A percentile compares a stretch with the other conserved stretches of the same genome.
Evolutionary conservation across 1,140 invertebrate genomes (phyloP).

Genomic region (Micrasema minimum): DNA sequence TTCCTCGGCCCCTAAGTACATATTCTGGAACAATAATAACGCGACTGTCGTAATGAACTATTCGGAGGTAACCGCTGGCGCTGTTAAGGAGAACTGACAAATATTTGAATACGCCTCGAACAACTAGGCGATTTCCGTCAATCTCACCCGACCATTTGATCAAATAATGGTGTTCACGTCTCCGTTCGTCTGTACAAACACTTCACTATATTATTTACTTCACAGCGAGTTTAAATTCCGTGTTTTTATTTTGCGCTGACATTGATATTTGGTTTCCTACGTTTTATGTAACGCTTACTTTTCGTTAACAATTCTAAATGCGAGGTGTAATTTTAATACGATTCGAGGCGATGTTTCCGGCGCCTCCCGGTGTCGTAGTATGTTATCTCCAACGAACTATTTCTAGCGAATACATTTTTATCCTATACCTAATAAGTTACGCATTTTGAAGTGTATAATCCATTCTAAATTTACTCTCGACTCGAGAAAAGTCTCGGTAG

Average conservation of each 20-base stretch:
- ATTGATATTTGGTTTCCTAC: neutral
- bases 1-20: neutral
- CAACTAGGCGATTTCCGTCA: conserved; percentile 6
- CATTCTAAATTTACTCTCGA: conserved; percentile 32
- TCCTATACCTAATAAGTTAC: conserved; percentile 42
- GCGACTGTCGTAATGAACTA: neutral
- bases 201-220: neutral
- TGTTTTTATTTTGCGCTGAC: neutral
- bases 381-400: conserved; percentile 26
- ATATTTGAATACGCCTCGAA: conserved; percentile 8
- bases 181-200: conserved; percentile 10
- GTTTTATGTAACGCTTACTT: neutral
- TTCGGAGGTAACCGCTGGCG: conserved; percentile 8
- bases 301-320: conserved; percentile 10
- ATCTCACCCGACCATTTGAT: conserved; percentile 2
- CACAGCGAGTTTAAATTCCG: neutral
- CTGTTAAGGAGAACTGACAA: conserved; percentile 14
- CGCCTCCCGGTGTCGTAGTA: conserved; percentile 29
- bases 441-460: conserved; percentile 33
- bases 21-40: conserved; percentile 22
- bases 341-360: neutral
- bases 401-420: conserved; percentile 41
- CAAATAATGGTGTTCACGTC: conserved; percentile 2
- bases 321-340: neutral
- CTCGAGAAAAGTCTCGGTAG: conserved; percentile 12